Evolutionary conservation across 2,888 invertebrate genomes (phyloP).

Genomic region (Diogma glabrata): DNA sequence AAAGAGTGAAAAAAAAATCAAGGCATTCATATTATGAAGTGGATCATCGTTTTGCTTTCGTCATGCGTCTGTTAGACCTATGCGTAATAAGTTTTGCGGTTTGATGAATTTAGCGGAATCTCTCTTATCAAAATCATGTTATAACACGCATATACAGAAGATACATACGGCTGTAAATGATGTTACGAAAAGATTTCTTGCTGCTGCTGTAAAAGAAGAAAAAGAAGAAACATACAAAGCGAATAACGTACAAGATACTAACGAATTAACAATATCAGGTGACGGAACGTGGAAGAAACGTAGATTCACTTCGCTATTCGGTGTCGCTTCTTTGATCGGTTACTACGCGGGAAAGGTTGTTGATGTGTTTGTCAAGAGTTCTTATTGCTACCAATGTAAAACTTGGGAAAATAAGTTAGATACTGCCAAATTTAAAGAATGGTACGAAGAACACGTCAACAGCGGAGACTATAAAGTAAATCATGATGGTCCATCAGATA

Average conservation of each 20-base stretch:
- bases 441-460: too few relatives aligned
- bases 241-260: background rate
- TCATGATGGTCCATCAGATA: constrained; percentile 19
- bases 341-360: constrained; percentile 17
- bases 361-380: constrained; percentile 17
- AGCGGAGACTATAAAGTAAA: constrained; percentile 17
- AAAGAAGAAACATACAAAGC: constrained; percentile 15
- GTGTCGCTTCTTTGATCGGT: constrained; percentile 17
- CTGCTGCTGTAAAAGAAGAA: constrained; percentile 17
- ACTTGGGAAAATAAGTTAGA: too few relatives aligned
- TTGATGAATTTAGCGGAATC: constrained; percentile 17
- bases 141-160: background rate
- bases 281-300: constrained; percentile 17
- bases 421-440: constrained; percentile 18
- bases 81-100: constrained; percentile 16
- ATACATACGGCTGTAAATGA: background rate
- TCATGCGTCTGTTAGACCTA: too few relatives aligned
- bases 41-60: too few relatives aligned
- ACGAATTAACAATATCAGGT: background rate
- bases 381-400: too few relatives aligned
- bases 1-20: too few relatives aligned
- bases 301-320: constrained; percentile 15
- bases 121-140: background rate
- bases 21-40: too few relatives aligned
- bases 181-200: background rate